These are phyloP conservation scores for Julus scandinavius DNA, from an alignment of 2,888 invertebrate species.

Conservation along the genomic window DNA sequence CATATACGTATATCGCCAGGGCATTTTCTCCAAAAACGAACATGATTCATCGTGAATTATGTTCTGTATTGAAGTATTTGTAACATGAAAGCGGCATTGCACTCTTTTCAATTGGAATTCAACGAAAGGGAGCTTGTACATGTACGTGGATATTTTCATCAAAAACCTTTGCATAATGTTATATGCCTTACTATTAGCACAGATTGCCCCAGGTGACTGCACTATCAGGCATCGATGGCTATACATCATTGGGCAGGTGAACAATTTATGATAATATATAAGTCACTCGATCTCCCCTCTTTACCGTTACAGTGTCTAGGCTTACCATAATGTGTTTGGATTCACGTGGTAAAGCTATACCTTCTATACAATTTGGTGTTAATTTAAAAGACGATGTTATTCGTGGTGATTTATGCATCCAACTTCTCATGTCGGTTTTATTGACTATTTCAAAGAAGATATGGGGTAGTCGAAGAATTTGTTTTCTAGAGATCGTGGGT, in stretches of 20 bases:
- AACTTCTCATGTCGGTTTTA: background rate
- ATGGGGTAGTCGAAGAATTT: background rate
- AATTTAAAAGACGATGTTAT: background rate
- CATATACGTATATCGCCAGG: background rate
- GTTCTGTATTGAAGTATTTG: background rate
- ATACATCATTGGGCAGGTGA: slow-evolving; percentile 10
- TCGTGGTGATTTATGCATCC: background rate
- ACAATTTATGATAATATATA: slow-evolving; percentile 4
- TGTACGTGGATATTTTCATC: too few relatives aligned
- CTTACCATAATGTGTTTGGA: slow-evolving; percentile 11
- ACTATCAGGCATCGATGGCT: background rate
- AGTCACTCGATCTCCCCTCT: slow-evolving; percentile 18
- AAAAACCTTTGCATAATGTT: too few relatives aligned
- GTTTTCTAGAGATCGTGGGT: background rate
- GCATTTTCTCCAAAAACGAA: slow-evolving; percentile 1
- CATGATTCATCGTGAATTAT: slow-evolving; percentile 26
- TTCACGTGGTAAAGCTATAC: background rate
- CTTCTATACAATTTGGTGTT: background rate
- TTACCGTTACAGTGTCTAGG: background rate
- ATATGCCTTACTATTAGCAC: too few relatives aligned
- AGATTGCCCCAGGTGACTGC: background rate
- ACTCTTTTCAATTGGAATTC: background rate
- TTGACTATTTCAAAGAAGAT: background rate
- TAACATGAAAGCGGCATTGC: background rate
- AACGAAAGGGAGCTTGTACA: background rate